Evolutionary conservation across 2,888 invertebrate species (phyloP), one percentile per base, ranked within the genome.

Genomic region (Heteromyza rotundicornis): DNA sequence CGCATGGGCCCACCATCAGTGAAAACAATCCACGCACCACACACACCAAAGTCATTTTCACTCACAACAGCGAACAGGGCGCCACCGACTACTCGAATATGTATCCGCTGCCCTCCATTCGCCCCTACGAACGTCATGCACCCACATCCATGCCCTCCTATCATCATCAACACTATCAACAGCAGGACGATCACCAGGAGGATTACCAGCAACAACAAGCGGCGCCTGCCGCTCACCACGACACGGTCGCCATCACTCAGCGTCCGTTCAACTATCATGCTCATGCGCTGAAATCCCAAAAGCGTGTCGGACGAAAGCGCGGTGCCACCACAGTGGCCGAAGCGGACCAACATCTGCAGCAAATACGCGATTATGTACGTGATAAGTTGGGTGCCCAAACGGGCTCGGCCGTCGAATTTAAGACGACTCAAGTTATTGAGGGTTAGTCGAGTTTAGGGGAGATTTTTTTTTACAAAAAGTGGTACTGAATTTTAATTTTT

Each of bases 241-340:
- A 68, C 1, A 56, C 65, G 5, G 70, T 71, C 10, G 67, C 72
- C 27, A 77, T 77, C 1, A 76, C 80, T 0, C 80, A 78, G 63
- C 70, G 73, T 10, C 82, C 83, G 16, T 80, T 70, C 35, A 83
- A 84, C 63, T 83, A 82, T 63, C 84, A 83, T 55, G 80, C 83
- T 32, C 78, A 78, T 35, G 59, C 69, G 1, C 62, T 68, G 1
- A 73, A 75, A 59, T 55, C 60, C 56, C 53, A 57, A 55, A 60
- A 58, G 64, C 65, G 64, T 19, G 71, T 47, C 57, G 69, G 64
- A 40, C 63, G 66, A 20, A 72, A 70, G 17, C 66, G 66, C 40
- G 44, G 60, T 2, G 63, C 71, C 0, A 19, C 27, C 2, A 44
- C 50, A 7, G 64, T 47, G 2, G 66, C 64, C n/a, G 60, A 68